Conservation (phyloP, 2,888 invertebrate species). For the Parnassius smintheus region DNA sequence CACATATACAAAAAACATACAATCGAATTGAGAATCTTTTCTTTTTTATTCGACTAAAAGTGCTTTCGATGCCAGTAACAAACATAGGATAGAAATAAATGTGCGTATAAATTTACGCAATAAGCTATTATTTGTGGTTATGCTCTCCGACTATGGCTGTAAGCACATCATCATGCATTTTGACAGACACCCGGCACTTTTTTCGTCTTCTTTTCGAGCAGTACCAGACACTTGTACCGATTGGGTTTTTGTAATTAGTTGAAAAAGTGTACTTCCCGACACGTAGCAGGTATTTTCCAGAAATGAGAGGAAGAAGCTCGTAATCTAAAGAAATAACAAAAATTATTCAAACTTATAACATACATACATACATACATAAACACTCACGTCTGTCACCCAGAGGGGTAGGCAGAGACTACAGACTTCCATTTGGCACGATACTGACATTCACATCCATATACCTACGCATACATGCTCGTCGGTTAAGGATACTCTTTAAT, state of each 20-base stretch:
- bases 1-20: too few species aligned
- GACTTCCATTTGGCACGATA: too few species aligned
- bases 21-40: too few species aligned
- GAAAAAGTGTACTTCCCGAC: conserved; percentile 48
- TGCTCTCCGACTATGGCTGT: conserved; percentile 36
- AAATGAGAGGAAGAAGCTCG: conserved; percentile 29
- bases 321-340: conserved; percentile 6
- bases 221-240: conserved; percentile 50
- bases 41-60: too few species aligned
- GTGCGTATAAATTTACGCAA: conserved; percentile 6
- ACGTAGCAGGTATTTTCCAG: conserved; percentile 29
- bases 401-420: too few species aligned
- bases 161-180: conserved; percentile 41
- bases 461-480: too few species aligned
- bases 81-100: background rate
- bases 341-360: background rate
- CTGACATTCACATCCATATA: too few species aligned
- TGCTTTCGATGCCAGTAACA: too few species aligned
- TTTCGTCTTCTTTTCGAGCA: conserved; percentile 55
- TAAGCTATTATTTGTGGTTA: conserved; percentile 31
- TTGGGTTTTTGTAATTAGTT: conserved; percentile 41
- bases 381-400: too few species aligned
- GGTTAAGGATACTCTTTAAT: too few species aligned
- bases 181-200: conserved; percentile 50
- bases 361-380: too few species aligned